Conservation (phyloP, 2,797 vertebrate species). For the Erethizon dorsatum region DNA sequence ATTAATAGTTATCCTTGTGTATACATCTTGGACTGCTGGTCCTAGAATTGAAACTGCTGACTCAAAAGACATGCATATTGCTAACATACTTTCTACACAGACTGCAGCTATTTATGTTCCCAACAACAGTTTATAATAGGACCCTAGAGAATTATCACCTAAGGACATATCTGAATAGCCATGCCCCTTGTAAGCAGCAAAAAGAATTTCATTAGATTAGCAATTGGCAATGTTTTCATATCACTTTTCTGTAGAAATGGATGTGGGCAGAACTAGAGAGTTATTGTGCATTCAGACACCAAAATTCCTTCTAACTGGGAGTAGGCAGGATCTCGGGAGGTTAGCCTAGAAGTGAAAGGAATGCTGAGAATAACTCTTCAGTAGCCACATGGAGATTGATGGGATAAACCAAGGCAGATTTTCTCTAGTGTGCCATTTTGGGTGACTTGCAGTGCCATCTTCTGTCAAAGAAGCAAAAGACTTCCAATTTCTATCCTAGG, state of each 20-base stretch:
- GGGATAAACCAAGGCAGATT: neutral
- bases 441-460: conserved; percentile 67
- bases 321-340: neutral
- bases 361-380: conserved; percentile 8
- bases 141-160: conserved; percentile 45
- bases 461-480: conserved; percentile 63
- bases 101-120: conserved; percentile 44
- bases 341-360: neutral
- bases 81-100: conserved; percentile 11
- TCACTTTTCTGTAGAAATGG: neutral
- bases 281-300: conserved; percentile 52
- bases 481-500: neutral
- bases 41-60: conserved; percentile 52
- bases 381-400: neutral
- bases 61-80: neutral
- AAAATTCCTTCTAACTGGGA: conserved; percentile 47
- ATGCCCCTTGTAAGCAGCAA: conserved; percentile 21
- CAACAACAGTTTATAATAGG: neutral
- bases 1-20: neutral
- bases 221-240: conserved; percentile 8
- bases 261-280: neutral
- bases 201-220: conserved; percentile 46
- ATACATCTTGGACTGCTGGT: neutral
- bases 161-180: conserved; percentile 4
- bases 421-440: conserved; percentile 1